phyloP scores from a whole-genome alignment of 2,797 vertebrate genomes.

The Rhinella marina region DNA sequence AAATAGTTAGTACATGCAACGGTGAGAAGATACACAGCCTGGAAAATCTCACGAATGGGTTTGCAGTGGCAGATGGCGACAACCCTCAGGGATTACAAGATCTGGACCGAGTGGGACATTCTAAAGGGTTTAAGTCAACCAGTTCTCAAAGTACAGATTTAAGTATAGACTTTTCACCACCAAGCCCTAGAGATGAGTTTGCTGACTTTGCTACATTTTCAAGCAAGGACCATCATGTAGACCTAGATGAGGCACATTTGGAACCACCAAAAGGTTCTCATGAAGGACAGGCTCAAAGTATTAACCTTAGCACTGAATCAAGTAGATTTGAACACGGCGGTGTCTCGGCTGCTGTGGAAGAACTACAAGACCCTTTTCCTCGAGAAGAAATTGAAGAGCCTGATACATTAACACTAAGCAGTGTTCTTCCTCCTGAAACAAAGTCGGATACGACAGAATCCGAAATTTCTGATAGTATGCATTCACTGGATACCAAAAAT shows the following conservation, averaged over 20 bases:
- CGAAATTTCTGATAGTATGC: slow-evolving; percentile 56
- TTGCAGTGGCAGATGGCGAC: slow-evolving; percentile 73
- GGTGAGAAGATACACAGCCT: slow-evolving; percentile 73
- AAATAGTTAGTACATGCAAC: slow-evolving; percentile 76
- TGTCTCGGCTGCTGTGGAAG: slow-evolving; percentile 64
- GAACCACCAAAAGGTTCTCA: slow-evolving; percentile 64
- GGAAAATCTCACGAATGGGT: slow-evolving; percentile 85
- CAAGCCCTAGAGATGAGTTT: slow-evolving; percentile 78
- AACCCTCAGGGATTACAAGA: slow-evolving; percentile 80
- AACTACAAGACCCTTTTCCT: slow-evolving; percentile 63
- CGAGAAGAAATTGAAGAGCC: slow-evolving; percentile 66
- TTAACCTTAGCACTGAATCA: slow-evolving; percentile 74
- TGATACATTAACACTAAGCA: slow-evolving; percentile 49
- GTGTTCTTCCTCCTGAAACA: slow-evolving; percentile 67
- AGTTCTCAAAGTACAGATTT: slow-evolving; percentile 69
- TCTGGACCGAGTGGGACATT: slow-evolving; percentile 69
- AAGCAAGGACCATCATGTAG: slow-evolving; percentile 70
- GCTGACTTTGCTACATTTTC: slow-evolving; percentile 84
- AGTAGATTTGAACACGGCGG: slow-evolving; percentile 65
- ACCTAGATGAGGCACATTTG: slow-evolving; percentile 66
- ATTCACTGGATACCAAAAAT: slow-evolving; percentile 68
- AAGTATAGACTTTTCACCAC: slow-evolving; percentile 68
- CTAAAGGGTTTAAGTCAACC: slow-evolving; percentile 72
- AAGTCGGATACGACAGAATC: slow-evolving; percentile 66
- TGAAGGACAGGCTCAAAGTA: slow-evolving; percentile 68